Percentiles rank a stretch among this genome's conserved stretches.
These are phyloP conservation scores for Tribolium freemani DNA, from an alignment of 2,888 invertebrate genomes.

Conservation along the genomic window DNA sequence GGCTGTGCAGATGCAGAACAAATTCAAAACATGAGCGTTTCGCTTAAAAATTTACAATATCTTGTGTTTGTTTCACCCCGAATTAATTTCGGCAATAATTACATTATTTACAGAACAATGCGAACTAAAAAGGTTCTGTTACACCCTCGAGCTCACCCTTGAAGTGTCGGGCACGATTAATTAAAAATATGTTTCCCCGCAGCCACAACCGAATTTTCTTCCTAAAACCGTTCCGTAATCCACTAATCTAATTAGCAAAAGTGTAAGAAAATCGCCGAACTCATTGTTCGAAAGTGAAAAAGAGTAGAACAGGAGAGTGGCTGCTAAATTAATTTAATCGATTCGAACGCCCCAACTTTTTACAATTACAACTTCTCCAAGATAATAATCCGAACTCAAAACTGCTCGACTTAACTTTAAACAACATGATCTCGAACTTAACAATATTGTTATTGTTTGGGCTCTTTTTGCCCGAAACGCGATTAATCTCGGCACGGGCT, in stretches of 20 bases:
- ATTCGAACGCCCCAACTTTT: constrained; percentile 36
- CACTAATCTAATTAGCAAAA: background rate
- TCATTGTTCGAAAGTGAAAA: constrained; percentile 25
- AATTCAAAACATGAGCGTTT: too few relatives aligned
- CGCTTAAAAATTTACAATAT: too few relatives aligned
- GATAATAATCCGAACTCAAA: constrained; percentile 30
- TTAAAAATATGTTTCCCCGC: background rate
- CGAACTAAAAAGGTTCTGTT: constrained; percentile 4
- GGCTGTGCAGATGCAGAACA: too few relatives aligned
- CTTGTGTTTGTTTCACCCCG: too few relatives aligned
- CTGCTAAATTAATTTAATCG: constrained; percentile 29
- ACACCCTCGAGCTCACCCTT: background rate
- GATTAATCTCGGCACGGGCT: constrained; percentile 6
- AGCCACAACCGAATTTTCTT: background rate
- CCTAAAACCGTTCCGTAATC: too few relatives aligned
- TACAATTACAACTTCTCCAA: constrained; percentile 34
- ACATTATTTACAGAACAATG: constrained; percentile 7
- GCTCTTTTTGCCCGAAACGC: background rate
- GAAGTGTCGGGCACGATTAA: constrained; percentile 8
- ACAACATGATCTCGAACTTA: constrained; percentile 34
- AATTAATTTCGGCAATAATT: constrained; percentile 9
- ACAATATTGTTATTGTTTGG: constrained; percentile 30
- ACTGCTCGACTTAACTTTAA: constrained; percentile 31
- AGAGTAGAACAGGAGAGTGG: background rate
- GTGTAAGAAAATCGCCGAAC: background rate